Evolutionary conservation across 1,140 invertebrate species (phyloP).

Genomic region (Drosophila lini): DNA sequence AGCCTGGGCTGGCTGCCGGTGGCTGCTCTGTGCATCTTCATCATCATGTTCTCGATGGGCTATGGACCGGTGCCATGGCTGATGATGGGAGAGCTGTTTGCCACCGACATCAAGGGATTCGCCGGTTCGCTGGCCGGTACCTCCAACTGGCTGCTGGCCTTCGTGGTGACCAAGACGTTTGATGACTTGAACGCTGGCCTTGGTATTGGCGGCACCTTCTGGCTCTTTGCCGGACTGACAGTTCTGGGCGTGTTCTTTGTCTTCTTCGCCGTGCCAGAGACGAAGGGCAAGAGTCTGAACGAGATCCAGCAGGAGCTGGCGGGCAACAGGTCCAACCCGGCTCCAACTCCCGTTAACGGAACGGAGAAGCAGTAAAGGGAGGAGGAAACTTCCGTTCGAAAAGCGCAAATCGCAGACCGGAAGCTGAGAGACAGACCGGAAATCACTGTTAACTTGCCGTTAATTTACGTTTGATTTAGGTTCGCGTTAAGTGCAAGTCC

Average conservation of each 20-base stretch:
- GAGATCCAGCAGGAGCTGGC: constrained; percentile 90
- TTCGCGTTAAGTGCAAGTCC: constrained; percentile 65
- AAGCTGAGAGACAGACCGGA: constrained; percentile 29
- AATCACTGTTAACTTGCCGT: constrained; percentile 62
- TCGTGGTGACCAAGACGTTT: constrained; percentile 93
- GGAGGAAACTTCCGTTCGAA: not conserved
- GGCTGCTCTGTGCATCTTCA: constrained; percentile 89
- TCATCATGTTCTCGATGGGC: constrained; percentile 91
- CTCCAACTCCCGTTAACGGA: constrained; percentile 2
- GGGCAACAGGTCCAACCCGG: constrained; percentile 55
- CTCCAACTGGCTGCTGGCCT: constrained; percentile 92
- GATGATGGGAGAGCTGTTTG: constrained; percentile 90
- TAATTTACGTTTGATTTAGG: constrained; percentile 55
- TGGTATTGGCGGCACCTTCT: constrained; percentile 89
- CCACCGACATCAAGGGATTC: constrained; percentile 91
- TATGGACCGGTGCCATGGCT: constrained; percentile 93
- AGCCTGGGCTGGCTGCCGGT: constrained; percentile 90
- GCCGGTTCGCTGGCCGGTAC: constrained; percentile 90
- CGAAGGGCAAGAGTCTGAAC: constrained; percentile 94
- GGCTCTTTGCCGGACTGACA: constrained; percentile 91
- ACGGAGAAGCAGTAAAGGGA: constrained; percentile 41
- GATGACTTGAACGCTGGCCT: constrained; percentile 86
- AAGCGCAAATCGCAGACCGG: constrained; percentile 10
- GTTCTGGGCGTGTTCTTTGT: constrained; percentile 90
- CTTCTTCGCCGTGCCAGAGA: constrained; percentile 93